Evolutionary conservation across 2,797 vertebrate species (phyloP).

Genomic region (Smutsia temminckii): DNA sequence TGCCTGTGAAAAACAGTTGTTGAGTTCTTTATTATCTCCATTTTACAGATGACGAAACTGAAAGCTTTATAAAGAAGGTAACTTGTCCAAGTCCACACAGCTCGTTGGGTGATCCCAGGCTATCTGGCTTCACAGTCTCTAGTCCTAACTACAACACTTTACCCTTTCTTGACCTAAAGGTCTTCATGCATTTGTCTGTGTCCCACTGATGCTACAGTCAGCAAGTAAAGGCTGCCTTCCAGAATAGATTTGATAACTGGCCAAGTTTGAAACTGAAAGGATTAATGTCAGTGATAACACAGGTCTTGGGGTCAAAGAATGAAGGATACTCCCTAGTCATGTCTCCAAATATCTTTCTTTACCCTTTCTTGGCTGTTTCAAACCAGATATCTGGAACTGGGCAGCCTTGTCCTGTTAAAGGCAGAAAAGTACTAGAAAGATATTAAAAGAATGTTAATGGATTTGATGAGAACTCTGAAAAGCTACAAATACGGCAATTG

Average conservation of each 20-base stretch:
- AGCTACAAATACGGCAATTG: not conserved
- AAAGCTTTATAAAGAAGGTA: not conserved
- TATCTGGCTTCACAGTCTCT: not conserved
- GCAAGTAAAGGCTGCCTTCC: not conserved
- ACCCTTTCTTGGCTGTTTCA: not conserved
- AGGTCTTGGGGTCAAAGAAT: not conserved
- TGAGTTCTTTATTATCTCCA: not conserved
- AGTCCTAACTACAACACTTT: not conserved
- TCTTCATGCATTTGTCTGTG: not conserved
- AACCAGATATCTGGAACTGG: not conserved
- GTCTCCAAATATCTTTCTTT: not conserved
- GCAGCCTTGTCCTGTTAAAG: not conserved
- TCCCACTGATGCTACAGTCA: not conserved
- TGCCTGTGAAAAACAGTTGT: not conserved
- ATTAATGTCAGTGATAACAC: not conserved
- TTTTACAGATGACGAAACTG: constrained; percentile 6
- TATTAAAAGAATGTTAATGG: not conserved
- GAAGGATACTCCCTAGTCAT: not conserved
- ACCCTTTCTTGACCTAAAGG: not conserved
- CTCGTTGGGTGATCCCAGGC: not conserved
- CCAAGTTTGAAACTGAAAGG: not conserved
- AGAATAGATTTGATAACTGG: not conserved
- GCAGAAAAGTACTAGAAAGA: not conserved
- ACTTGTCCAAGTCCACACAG: not conserved
- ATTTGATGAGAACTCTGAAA: not conserved